Percentiles rank a stretch among this genome's conserved stretches.
Conservation (phyloP, 2,113 vertebrate genomes). For the Eira barbara region DNA sequence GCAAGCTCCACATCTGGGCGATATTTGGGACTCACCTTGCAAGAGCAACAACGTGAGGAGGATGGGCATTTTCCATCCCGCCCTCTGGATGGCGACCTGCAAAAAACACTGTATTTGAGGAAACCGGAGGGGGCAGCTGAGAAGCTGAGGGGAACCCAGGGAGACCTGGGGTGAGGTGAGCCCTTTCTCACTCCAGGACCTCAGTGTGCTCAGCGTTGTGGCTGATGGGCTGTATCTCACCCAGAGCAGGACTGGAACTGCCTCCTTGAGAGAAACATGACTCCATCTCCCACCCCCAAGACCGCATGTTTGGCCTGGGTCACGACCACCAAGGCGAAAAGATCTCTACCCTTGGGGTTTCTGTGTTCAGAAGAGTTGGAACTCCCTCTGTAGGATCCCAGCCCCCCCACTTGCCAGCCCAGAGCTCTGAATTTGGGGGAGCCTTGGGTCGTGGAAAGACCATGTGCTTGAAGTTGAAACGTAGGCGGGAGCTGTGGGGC, state of each 20-base stretch:
- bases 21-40: constrained; percentile 73
- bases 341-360: background rate
- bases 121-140: background rate
- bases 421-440: background rate
- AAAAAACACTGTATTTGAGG: background rate
- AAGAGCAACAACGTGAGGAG: constrained; percentile 71
- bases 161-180: background rate
- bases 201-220: accelerated
- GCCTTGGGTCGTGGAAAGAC: background rate
- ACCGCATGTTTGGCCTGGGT: background rate
- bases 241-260: background rate
- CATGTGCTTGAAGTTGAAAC: background rate
- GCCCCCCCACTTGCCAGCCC: accelerated
- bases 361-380: background rate
- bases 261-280: background rate
- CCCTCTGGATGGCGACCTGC: background rate
- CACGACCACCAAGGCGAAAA: background rate
- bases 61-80: constrained; percentile 27
- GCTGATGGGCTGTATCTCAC: background rate
- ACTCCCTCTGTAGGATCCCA: background rate
- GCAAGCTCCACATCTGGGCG: background rate
- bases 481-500: background rate
- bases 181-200: background rate
- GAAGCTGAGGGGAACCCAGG: background rate
- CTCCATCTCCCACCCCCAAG: background rate